Conservation (phyloP, 2,888 invertebrate species). For the Nephrotoma appendiculata region DNA sequence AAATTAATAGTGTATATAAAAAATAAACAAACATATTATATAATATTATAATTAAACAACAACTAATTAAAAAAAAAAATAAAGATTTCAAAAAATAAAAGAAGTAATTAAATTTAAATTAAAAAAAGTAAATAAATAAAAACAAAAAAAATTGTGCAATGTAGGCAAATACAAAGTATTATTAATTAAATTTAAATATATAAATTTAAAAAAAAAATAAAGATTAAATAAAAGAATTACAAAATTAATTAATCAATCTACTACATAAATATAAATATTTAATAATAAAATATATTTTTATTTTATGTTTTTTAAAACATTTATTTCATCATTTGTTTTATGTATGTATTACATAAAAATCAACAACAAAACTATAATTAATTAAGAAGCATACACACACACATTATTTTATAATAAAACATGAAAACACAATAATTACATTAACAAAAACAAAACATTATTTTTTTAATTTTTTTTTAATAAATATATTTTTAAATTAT, state of each 20-base stretch:
- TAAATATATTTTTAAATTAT: neutral
- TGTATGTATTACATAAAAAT: neutral
- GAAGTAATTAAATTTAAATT: neutral
- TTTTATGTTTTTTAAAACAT: neutral
- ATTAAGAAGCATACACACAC: neutral
- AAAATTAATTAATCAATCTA: neutral
- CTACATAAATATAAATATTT: neutral
- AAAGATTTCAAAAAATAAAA: neutral
- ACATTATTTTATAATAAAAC: neutral
- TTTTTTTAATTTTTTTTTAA: neutral
- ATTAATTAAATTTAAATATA: slow-evolving; percentile 2
- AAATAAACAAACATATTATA: neutral
- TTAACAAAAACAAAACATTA: neutral
- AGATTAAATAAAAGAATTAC: neutral
- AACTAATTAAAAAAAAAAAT: neutral
- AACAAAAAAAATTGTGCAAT: neutral
- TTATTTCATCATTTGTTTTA: neutral
- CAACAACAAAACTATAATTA: neutral
- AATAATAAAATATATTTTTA: neutral
- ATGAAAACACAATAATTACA: neutral
- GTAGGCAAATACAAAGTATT: slow-evolving; percentile 6
- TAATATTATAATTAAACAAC: neutral
- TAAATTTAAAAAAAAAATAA: neutral
- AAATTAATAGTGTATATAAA: neutral
- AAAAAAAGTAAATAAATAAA: neutral